Base-by-base conservation (phyloP, 2,888 invertebrate species). In the Thalpophila matura region DNA sequence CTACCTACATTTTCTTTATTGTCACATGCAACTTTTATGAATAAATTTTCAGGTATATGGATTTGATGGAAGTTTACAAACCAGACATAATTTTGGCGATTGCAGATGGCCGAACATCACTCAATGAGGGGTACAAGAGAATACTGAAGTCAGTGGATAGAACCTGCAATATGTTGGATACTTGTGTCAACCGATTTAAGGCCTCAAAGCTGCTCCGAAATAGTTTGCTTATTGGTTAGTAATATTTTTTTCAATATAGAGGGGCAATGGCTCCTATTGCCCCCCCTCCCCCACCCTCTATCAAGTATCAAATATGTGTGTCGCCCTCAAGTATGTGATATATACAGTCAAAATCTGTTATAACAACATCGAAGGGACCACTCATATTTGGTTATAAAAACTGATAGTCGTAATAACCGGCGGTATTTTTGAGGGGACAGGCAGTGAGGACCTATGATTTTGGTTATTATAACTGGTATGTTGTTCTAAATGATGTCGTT, bases 81-180 rank as follows among this genome's bases (percentile, higher is more conserved):
- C 98, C 99, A 35, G 97, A 98, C 87, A 96, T 98, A 85, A 98
- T 97, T 91, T 96, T 97, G 86, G 96, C 97, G 12, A 92, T 99
- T 79, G 97, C 97, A 86, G 98, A 99, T 95, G 96, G 96, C 35
- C 97, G 97, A 79, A 97, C 97, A 38, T 95, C 97, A 83, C 87
- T 93, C 6, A 91, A 94, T 35, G 97, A 97, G 83, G 94, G 96
- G 0, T 93, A 94, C 47, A 99, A 98, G 88, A 95, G 98, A 60
- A 86, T 97, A 12, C 84, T 85, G 1, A 98, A 98, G 88, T 96
- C 98, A 4, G 96, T 97, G 0, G 96, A 96, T 29, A 95, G 97
- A 68, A 97, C 97, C 10, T 92, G 96, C 59, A 87, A 82, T 20
- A 96, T 98, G 87, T 96, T 98, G 77, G 96, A 97, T 63, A 92